These are phyloP conservation scores for Vombatus ursinus DNA, from an alignment of 2,113 vertebrate species.

Conservation along the genomic window DNA sequence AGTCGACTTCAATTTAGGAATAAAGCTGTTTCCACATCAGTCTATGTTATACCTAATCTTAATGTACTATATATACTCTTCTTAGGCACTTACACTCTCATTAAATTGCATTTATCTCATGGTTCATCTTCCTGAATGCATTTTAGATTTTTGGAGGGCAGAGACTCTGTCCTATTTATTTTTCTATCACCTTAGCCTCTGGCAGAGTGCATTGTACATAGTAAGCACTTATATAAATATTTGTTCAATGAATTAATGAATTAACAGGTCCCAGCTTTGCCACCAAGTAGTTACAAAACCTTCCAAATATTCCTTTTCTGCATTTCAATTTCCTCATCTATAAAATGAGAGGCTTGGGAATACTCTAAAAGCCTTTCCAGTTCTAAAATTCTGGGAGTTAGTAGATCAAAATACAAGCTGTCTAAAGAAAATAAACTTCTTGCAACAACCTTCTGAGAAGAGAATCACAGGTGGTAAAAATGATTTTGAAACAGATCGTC, in stretches of 20 bases:
- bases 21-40: background rate
- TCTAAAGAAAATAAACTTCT: slow-evolving; percentile 5
- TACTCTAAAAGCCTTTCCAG: background rate
- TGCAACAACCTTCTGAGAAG: slow-evolving; percentile 29
- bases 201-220: background rate
- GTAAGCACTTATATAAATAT: background rate
- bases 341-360: background rate
- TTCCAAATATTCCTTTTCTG: background rate
- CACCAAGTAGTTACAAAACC: background rate
- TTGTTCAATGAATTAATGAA: background rate
- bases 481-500: slow-evolving; percentile 64
- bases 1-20: background rate
- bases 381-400: background rate
- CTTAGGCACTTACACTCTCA: background rate
- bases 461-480: slow-evolving; percentile 33
- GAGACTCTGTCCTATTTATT: background rate
- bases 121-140: background rate
- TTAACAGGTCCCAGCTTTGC: background rate
- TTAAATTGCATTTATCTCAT: background rate
- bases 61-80: background rate
- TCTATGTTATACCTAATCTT: background rate
- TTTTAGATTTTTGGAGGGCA: background rate
- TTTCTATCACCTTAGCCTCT: background rate
- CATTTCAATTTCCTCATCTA: background rate
- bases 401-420: slow-evolving; percentile 29